A percentile compares a stretch with the other conserved stretches of the same genome.
phyloP scores from a whole-genome alignment of 2,113 vertebrate genomes.

The Noctilio leporinus region DNA sequence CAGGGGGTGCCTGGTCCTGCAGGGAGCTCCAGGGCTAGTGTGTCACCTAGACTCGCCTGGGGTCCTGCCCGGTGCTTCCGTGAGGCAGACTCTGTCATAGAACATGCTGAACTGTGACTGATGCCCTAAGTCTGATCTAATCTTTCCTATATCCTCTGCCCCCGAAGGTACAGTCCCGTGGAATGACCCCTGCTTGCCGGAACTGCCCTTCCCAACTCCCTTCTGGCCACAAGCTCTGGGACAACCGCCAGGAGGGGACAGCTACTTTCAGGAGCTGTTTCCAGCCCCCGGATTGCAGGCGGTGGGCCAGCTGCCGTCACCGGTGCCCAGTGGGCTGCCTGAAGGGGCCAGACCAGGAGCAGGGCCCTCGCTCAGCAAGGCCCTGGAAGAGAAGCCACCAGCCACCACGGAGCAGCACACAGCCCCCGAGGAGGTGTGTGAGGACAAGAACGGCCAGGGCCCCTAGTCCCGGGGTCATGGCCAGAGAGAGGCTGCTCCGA shows the following conservation, averaged over 20 bases:
- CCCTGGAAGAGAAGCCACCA: not conserved
- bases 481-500: not conserved
- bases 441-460: not conserved
- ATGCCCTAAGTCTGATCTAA: accelerated
- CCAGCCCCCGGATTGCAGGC: not conserved
- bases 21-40: not conserved
- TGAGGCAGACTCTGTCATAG: accelerated
- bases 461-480: not conserved
- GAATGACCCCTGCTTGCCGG: constrained; percentile 62
- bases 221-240: constrained; percentile 31
- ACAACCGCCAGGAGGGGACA: not conserved
- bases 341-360: not conserved
- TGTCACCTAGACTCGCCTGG: not conserved
- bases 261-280: constrained; percentile 40
- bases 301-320: not conserved
- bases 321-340: accelerated
- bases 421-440: not conserved
- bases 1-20: accelerated
- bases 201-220: constrained; percentile 53
- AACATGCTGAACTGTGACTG: accelerated
- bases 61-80: not conserved
- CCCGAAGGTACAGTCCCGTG: constrained; percentile 19
- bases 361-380: not conserved
- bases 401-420: too few relatives aligned
- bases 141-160: not conserved